Conservation (phyloP, 92 coral and sea anemone species). For the Umimayanthus kanabou region DNA sequence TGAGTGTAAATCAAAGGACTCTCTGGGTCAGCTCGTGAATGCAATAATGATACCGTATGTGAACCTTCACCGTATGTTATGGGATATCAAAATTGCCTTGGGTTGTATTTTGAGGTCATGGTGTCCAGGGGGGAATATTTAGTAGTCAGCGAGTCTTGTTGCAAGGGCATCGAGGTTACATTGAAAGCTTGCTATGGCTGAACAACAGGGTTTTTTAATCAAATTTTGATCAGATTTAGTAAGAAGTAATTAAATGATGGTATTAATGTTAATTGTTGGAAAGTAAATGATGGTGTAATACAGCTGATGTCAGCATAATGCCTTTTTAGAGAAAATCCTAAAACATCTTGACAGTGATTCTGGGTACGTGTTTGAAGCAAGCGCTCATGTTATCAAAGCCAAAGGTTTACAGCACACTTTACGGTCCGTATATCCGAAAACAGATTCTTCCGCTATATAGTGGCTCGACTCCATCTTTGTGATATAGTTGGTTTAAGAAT, state of each 20-base stretch:
- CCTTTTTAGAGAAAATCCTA: no score
- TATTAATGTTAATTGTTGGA: no score
- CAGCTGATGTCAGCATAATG: no score
- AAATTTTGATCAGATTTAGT: neutral
- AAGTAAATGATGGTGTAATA: no score
- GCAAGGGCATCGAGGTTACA: neutral
- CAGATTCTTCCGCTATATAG: neutral
- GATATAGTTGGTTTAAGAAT: neutral
- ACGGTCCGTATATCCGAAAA: neutral
- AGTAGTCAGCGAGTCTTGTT: neutral
- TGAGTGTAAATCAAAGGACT: no score
- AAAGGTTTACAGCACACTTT: neutral
- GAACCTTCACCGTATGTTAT: neutral
- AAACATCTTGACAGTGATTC: no score
- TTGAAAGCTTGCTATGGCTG: neutral
- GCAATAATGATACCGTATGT: neutral
- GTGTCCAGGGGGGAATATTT: neutral
- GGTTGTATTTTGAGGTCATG: neutral
- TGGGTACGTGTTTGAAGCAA: no score
- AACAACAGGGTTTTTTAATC: neutral
- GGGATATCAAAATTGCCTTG: neutral
- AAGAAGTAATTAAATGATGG: neutral
- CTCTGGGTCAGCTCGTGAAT: neutral
- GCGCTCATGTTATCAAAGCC: neutral
- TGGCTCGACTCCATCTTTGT: neutral